Evolutionary conservation across 2,797 vertebrate species (phyloP).

Genomic region (Buphagus erythrorhynchus): DNA sequence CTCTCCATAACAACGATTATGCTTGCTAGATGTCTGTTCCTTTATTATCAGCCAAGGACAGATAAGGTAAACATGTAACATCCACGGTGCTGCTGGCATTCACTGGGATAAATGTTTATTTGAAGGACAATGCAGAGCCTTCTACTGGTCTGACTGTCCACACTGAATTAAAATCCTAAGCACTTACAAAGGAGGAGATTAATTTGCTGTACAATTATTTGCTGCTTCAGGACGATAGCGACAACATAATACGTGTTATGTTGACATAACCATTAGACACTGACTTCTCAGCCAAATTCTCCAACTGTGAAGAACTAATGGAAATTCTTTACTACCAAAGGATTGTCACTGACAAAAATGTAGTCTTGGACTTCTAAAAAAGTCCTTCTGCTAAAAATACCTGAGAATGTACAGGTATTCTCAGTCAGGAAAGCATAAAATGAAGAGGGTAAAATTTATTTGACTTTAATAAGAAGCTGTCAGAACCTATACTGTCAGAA

Average conservation of each 20-base stretch:
- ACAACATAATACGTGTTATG: not conserved
- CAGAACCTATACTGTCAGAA: not conserved
- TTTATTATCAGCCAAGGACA: conserved; percentile 11
- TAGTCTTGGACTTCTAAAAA: not conserved
- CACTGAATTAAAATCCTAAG: not conserved
- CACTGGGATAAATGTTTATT: not conserved
- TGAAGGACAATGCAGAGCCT: not conserved
- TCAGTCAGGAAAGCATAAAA: not conserved
- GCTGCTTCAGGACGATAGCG: not conserved
- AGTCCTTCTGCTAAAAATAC: not conserved
- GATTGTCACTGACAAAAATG: not conserved
- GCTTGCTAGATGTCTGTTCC: not conserved
- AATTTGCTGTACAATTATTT: not conserved
- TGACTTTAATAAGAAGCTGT: not conserved
- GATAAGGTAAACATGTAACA: conserved; percentile 3
- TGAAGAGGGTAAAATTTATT: not conserved
- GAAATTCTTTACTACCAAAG: not conserved
- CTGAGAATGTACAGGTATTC: not conserved
- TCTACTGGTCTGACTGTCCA: not conserved
- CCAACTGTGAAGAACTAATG: not conserved
- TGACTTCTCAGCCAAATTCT: not conserved
- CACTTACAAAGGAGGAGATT: not conserved
- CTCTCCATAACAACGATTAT: not conserved
- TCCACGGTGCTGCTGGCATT: not conserved
- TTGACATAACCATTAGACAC: not conserved